Evolutionary conservation across 2,797 vertebrate species (phyloP).

Genomic region (Acanthurus lineatus): DNA sequence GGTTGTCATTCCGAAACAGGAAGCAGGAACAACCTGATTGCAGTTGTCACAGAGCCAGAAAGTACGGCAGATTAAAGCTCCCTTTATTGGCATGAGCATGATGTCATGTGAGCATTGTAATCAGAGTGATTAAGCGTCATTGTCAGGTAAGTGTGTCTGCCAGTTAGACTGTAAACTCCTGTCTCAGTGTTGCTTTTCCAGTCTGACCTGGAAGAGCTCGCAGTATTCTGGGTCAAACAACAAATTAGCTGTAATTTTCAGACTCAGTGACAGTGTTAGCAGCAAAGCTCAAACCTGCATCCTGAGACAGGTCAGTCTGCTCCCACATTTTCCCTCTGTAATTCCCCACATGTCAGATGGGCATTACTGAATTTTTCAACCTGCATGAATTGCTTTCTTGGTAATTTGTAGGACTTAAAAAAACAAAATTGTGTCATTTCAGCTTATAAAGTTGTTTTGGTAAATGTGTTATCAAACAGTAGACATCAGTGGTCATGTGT

Average conservation of each 20-base stretch:
- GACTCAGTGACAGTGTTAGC: background rate
- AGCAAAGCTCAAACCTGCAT: background rate
- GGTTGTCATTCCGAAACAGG: constrained; percentile 39
- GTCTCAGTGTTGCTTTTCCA: background rate
- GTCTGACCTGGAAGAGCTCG: constrained; percentile 1
- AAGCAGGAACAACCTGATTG: constrained; percentile 32
- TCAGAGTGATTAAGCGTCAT: background rate
- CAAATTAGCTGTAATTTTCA: background rate
- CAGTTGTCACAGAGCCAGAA: constrained; percentile 3
- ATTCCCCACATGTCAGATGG: background rate
- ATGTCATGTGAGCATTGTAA: background rate
- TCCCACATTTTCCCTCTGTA: background rate
- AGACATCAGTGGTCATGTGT: background rate
- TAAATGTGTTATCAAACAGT: background rate
- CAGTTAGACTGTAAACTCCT: background rate
- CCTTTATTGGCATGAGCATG: background rate
- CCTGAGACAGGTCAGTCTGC: background rate
- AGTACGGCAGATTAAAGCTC: background rate
- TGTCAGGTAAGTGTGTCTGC: background rate
- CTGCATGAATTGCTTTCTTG: background rate
- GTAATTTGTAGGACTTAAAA: background rate
- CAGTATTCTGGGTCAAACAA: constrained; percentile 5
- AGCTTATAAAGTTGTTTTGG: background rate
- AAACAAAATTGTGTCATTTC: too few relatives aligned
- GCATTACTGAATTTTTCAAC: background rate